Percentiles rank a stretch among this genome's conserved stretches.
Evolutionary conservation across 2,797 vertebrate species (phyloP).

Genomic region (Clarias platycephalus): DNA sequence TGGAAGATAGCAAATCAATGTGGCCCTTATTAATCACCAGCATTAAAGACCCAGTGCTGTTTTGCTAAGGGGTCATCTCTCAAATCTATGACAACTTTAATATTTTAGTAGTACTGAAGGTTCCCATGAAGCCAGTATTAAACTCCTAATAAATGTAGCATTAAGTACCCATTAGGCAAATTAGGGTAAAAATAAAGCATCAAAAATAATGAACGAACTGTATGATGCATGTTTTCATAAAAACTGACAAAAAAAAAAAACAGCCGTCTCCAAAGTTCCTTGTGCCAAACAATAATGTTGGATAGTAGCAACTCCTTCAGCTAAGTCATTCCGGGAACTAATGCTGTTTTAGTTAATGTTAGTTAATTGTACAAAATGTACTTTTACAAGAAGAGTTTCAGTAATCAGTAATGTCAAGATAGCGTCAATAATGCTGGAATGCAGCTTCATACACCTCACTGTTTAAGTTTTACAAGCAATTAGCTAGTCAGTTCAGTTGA

Average conservation of each 20-base stretch:
- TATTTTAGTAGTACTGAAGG: background rate
- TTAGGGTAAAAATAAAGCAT: background rate
- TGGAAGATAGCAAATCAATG: slow-evolving; percentile 29
- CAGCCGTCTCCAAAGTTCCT: too few relatives aligned
- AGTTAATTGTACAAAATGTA: background rate
- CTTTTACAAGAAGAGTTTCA: background rate
- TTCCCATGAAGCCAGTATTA: background rate
- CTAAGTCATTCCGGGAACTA: background rate
- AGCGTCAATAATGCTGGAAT: background rate
- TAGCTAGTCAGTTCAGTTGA: background rate
- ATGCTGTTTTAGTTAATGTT: background rate
- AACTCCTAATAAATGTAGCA: background rate
- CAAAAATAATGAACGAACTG: background rate
- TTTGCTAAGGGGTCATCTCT: background rate
- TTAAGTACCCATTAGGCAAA: background rate
- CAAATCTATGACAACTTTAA: background rate
- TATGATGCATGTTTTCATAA: background rate
- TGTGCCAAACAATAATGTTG: background rate
- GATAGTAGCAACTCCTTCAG: background rate
- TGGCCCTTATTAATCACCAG: slow-evolving; percentile 33
- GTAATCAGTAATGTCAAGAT: background rate
- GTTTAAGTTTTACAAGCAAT: background rate
- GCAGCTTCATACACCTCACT: background rate
- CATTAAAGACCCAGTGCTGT: slow-evolving; percentile 9
- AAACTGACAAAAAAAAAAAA: background rate